phyloP scores from a whole-genome alignment of 2,797 vertebrate species.

The Ctenochaetus hawaiiensis region DNA sequence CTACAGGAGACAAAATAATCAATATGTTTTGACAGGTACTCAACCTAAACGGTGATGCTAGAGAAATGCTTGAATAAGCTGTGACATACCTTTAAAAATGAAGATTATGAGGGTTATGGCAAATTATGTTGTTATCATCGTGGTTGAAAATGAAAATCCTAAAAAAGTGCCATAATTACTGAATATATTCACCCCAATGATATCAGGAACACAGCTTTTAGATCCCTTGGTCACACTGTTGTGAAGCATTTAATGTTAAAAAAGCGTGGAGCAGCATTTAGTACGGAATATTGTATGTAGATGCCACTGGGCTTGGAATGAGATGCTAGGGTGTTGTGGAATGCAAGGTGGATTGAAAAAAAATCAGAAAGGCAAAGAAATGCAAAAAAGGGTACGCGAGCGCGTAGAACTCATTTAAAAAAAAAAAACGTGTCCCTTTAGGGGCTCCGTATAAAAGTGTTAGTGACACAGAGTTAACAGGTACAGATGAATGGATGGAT shows the following conservation, averaged over 20 bases:
- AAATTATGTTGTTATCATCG: neutral
- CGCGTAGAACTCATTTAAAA: too few species aligned
- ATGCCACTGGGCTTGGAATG: conserved; percentile 68
- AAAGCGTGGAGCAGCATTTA: conserved; percentile 85
- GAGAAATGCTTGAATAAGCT: neutral
- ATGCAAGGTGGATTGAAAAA: conserved; percentile 31
- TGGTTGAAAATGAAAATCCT: conserved; percentile 14
- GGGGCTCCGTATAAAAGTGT: too few species aligned
- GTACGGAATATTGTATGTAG: conserved; percentile 85
- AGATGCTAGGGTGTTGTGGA: conserved; percentile 50
- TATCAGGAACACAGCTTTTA: conserved; percentile 78
- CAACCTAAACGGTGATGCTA: too few species aligned
- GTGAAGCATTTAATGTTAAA: conserved; percentile 85
- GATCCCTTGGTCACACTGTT: conserved; percentile 78
- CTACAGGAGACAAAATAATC: neutral
- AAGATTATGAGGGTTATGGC: neutral
- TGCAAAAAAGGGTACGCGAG: neutral
- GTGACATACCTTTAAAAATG: neutral
- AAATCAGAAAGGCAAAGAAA: conserved; percentile 12
- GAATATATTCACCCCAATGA: conserved; percentile 45
- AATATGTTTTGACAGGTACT: too few species aligned
- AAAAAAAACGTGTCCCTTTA: too few species aligned
- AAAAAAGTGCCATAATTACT: conserved; percentile 22
- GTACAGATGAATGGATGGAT: conserved; percentile 23
- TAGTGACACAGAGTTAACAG: conserved; percentile 23